phyloP scores from a whole-genome alignment of 2,113 vertebrate species.

The Glaucidium brasilianum region DNA sequence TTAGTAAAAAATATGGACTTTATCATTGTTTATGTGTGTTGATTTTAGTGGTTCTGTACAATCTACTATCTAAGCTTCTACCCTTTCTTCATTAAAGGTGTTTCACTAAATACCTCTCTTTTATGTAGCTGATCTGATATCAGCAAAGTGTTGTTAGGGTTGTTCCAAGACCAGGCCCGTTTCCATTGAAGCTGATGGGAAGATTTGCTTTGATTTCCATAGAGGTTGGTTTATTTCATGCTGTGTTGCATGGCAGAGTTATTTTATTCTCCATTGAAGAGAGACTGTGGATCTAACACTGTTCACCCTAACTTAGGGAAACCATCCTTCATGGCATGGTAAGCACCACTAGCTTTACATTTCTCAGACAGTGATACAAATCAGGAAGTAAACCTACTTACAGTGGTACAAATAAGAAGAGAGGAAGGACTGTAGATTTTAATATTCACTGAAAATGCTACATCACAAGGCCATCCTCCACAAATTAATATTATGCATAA shows the following conservation, averaged over 20 bases:
- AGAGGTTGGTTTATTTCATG: not conserved
- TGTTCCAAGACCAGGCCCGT: not conserved
- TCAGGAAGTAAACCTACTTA: not conserved
- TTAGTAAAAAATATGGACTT: slow-evolving; percentile 40
- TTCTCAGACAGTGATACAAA: not conserved
- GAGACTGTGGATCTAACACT: not conserved
- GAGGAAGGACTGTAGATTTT: not conserved
- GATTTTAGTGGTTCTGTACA: not conserved
- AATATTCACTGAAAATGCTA: not conserved
- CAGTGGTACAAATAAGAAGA: not conserved
- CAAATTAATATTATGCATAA: not conserved
- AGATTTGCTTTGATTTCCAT: not conserved
- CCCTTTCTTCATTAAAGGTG: not conserved
- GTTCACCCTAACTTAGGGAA: not conserved
- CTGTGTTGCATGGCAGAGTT: not conserved
- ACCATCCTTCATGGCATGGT: not conserved
- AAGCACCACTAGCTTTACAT: not conserved
- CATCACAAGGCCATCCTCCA: not conserved
- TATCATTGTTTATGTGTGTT: not conserved
- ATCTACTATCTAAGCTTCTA: not conserved
- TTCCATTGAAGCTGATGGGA: not conserved
- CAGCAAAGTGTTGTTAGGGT: not conserved
- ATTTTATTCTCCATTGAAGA: not conserved
- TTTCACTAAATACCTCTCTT: not conserved
- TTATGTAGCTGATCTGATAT: not conserved